Evolutionary conservation across 2,888 invertebrate genomes (phyloP), one percentile per base, ranked within the genome.

Genomic region (Drosophila maculinotata): DNA sequence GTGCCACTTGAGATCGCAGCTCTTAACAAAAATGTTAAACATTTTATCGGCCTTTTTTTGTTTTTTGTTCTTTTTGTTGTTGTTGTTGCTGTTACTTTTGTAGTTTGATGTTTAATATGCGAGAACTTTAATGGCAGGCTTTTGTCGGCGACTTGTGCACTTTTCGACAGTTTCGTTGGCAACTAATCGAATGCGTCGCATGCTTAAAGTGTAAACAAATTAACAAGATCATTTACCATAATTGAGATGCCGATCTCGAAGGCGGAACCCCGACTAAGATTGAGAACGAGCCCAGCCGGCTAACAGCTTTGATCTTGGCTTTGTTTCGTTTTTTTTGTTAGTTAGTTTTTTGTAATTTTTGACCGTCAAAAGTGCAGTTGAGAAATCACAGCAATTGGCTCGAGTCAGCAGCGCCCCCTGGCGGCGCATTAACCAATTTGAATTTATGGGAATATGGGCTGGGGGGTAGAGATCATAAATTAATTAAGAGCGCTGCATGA

Each of bases 221-320:
- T 89, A 88, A 87, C 88, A 74, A 85, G 79, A 83, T 87, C 78
- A 76, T 87, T 88, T 75, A 69, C 56, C 47, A 62, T 69, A 87
- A 81, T 86, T 82, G 79, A 69, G 78, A 75, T 79, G 76, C 44
- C 59, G 71, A 82, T 79, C 69, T 77, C 49, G 69, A 56, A 69
- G 83, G 72, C 83, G 86, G 72, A 63, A 65, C 79, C 76, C 42
- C 51, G 31, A 35, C 73, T 51, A 33, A 56, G 76, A 56, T 76
- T 56, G 62, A 45, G 42, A 60, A 41, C 58, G 26, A 39, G 31
- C 31, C 20, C 26, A 35, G 41, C 17, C 57, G 65, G 52, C 52
- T 23, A 36, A 35, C 47, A 35, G 60, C 71, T 71, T 72, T 72
- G 71, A 72, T 75, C 75, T 75, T 75, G 54, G 35, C 56, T 68